Evolutionary conservation across 2,888 invertebrate species (phyloP).

Genomic region (Trachelus tabidus): DNA sequence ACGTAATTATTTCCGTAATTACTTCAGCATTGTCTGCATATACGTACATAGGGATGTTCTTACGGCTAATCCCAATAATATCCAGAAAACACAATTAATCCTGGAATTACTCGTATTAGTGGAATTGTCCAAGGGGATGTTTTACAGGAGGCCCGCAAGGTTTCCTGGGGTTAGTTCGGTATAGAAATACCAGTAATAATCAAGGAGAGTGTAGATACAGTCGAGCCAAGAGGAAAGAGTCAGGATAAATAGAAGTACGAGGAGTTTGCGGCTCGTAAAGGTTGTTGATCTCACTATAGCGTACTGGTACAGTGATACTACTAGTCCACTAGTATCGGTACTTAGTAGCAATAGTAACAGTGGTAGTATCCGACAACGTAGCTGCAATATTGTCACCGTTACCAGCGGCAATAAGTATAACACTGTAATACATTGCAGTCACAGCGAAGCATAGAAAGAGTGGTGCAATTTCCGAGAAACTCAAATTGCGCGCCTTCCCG

Average conservation of each 20-base stretch:
- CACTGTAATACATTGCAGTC: not conserved
- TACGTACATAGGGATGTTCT: not conserved
- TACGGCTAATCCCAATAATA: not conserved
- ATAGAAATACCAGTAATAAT: not conserved
- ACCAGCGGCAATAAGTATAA: not conserved
- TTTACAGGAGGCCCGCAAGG: not conserved
- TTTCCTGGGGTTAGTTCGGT: not conserved
- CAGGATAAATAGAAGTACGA: not conserved
- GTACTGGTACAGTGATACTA: not conserved
- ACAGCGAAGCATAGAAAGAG: not conserved
- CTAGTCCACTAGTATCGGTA: not conserved
- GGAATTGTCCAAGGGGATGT: not conserved
- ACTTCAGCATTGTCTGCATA: not conserved
- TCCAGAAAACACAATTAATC: not conserved
- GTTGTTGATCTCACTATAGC: not conserved
- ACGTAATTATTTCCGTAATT: not conserved
- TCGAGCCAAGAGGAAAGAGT: not conserved
- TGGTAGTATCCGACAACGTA: not conserved
- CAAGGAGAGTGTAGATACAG: not conserved
- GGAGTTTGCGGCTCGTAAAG: not conserved
- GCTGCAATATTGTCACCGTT: not conserved
- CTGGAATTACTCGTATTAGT: not conserved
- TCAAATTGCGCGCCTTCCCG: not conserved
- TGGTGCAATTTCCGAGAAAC: not conserved
- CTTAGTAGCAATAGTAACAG: not conserved